These are phyloP conservation scores for Ceratosolen fusciceps DNA, from an alignment of 1,140 invertebrate genomes.

Conservation along the genomic window DNA sequence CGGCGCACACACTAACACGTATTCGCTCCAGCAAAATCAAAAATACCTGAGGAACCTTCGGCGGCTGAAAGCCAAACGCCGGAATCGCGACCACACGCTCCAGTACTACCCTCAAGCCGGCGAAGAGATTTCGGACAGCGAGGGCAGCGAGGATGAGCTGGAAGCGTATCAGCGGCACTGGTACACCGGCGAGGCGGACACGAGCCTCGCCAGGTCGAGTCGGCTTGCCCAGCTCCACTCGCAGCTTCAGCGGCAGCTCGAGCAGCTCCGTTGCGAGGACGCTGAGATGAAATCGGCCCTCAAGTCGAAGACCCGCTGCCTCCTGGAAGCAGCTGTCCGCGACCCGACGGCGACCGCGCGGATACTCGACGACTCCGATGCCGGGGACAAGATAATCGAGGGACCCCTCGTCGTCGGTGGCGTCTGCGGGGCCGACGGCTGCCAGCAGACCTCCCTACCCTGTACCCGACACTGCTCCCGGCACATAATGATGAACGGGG, in stretches of 20 bases:
- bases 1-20: constrained; percentile 16
- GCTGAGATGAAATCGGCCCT: constrained; percentile 59
- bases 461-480: constrained; percentile 86
- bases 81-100: constrained; percentile 65
- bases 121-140: constrained; percentile 69
- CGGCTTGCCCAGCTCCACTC: constrained; percentile 72
- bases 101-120: constrained; percentile 68
- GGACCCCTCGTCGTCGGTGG: constrained; percentile 67
- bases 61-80: constrained; percentile 55
- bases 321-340: constrained; percentile 60
- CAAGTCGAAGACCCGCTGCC: constrained; percentile 58
- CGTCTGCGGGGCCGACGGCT: constrained; percentile 68
- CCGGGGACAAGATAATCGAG: constrained; percentile 64
- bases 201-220: constrained; percentile 64
- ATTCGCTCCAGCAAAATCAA: constrained; percentile 53
- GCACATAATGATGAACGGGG: constrained; percentile 89
- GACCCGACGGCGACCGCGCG: constrained; percentile 59
- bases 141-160: constrained; percentile 68
- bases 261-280: constrained; percentile 66
- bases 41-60: constrained; percentile 54
- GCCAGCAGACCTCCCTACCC: constrained; percentile 80
- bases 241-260: constrained; percentile 72
- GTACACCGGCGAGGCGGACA: constrained; percentile 62
- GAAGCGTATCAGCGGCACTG: constrained; percentile 67
- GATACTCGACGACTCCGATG: constrained; percentile 58